phyloP scores from a whole-genome alignment of 2,113 vertebrate genomes.

The Laticauda laticaudata region DNA sequence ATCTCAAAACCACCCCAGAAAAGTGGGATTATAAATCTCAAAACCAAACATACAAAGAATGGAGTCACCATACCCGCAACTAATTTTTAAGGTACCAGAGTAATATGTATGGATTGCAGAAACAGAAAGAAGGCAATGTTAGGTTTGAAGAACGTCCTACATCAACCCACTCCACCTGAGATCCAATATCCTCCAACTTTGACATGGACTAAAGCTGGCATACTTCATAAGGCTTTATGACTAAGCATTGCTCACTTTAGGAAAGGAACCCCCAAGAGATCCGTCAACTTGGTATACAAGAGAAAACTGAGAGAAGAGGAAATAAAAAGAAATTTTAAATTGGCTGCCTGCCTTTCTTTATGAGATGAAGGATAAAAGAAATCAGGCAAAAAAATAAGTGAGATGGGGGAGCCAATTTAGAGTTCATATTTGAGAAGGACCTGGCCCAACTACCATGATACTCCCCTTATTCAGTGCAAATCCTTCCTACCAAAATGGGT shows the following conservation, averaged over 20 bases:
- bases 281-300: background rate
- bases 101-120: background rate
- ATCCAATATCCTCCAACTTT: background rate
- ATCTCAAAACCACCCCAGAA: background rate
- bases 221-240: constrained; percentile 14
- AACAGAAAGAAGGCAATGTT: background rate
- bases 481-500: background rate
- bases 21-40: background rate
- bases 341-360: background rate
- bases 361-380: background rate
- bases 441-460: background rate
- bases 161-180: constrained; percentile 11
- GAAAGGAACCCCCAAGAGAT: background rate
- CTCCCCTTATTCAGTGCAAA: background rate
- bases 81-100: background rate
- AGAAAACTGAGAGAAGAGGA: background rate
- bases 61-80: background rate
- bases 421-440: background rate
- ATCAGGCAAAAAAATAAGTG: background rate
- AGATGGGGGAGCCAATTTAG: too few relatives aligned
- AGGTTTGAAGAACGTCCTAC: background rate
- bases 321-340: background rate
- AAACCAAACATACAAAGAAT: background rate
- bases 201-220: background rate
- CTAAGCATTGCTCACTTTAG: background rate